Base-by-base conservation (phyloP, 2,888 invertebrate species). In the Ormia ochracea region DNA sequence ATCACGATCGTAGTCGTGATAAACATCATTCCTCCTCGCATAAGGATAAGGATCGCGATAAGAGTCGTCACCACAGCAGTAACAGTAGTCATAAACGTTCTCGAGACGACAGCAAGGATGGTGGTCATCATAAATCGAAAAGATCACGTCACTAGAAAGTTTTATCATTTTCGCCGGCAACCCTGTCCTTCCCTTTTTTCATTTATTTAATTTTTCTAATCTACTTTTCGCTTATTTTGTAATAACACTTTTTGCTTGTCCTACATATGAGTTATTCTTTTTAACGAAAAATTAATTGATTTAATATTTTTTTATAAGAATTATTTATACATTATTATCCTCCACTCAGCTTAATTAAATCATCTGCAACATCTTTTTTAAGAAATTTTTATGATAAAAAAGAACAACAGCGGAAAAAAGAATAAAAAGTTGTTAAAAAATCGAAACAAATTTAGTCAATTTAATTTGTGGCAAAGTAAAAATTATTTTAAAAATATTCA, bases 101-200 rank as follows among this genome's bases (percentile, higher is more conserved):
- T 41, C 92, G 95, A 23, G 95, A 96, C 77, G 94, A 94, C 83
- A 94, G 94, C 86, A 91, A 92, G 59, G 95, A 95, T 50, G 90
- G 90, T 84, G 91, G 91, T 82, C 91, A 92, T 86, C 91, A 92
- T 86, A 92, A 93, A 81, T 91, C 93, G 63, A 96, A 96, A 89
- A 94, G 92, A 90, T 91, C 94, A 31, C 94, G 91, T 56, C 89
- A 83, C 78, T 89, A 85, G n/a, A 85, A 41, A 77, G 28, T 17
- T 48, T 72, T 9, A 10, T 52, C 23, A 61, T 72, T 33, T 48
- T 31, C 12, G 5, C 14, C 14, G 33, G 23, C 38, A 19, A 17
- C 28, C 28, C 17, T 14, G 19, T 7, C 31, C 28, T 36, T n/a
- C n/a, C n/a, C 2, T 14, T 33, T 2, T 68, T 28, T 31, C 14